Evolutionary conservation across 2,797 vertebrate genomes (phyloP).

Genomic region (Dicrostonyx torquatus): DNA sequence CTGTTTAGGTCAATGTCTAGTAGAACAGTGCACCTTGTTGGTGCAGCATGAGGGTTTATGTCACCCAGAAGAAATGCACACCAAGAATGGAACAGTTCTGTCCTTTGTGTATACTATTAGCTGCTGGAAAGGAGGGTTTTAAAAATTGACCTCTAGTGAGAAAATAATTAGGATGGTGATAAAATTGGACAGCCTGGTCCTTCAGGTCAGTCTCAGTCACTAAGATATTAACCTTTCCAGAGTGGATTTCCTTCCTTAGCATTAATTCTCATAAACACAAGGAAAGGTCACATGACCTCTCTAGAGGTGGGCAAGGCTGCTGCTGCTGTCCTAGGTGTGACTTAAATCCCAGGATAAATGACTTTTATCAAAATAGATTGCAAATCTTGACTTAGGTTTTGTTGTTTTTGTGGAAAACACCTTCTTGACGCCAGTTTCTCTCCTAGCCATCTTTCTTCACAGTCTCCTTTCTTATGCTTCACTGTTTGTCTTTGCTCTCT

Average conservation of each 20-base stretch:
- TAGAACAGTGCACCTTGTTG: background rate
- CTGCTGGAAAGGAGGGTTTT: background rate
- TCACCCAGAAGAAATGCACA: background rate
- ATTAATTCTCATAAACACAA: background rate
- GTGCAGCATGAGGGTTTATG: background rate
- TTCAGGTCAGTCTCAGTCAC: background rate
- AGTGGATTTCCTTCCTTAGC: background rate
- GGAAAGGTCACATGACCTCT: background rate
- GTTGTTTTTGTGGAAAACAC: slow-evolving; percentile 5
- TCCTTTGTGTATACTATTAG: background rate
- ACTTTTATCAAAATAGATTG: slow-evolving; percentile 11
- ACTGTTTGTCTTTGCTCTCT: background rate
- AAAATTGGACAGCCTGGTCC: background rate
- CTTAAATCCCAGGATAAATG: slow-evolving; percentile 20
- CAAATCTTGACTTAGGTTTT: slow-evolving; percentile 5
- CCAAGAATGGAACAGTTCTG: background rate
- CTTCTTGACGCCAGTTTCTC: background rate
- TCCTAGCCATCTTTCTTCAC: background rate
- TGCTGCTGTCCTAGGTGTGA: background rate
- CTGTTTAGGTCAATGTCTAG: background rate
- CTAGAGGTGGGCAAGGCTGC: background rate
- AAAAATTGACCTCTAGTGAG: background rate
- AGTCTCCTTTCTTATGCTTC: background rate
- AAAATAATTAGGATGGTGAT: background rate
- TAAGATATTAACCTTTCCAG: slow-evolving; percentile 22